Base-by-base conservation (phyloP, 2,888 invertebrate species). In the Mayetiola destructor region DNA sequence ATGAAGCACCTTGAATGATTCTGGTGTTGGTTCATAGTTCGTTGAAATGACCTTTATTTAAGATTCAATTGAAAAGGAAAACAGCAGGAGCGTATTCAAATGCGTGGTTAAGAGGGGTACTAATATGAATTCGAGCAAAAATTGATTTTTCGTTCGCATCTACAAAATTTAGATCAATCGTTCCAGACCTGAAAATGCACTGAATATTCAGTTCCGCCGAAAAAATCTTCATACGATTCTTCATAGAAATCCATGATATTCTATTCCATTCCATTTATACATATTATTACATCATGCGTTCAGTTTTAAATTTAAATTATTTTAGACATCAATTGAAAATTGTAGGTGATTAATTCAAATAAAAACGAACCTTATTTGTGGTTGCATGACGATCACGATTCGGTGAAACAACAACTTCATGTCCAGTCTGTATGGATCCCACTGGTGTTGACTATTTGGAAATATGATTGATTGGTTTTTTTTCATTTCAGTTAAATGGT, bases 361-460 rank as follows among this genome's bases (percentile, higher is more conserved):
- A 36, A 36, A 36, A 36, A n/a, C 3, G 36, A 36, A 48, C 48
- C 48, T 48, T 48, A 23, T 83, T 83, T 72, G 84, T 81, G 64
- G 84, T 77, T 66, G 81, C 82, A 75, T 87, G 85, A 73, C 88
- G 80, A 72, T 90, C 91, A 68, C 90, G 81, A 74, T 88, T 89
- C 63, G 91, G 91, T 65, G 92, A 91, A 65, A 88, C 84, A 64
- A 92, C 84, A 64, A 88, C 84, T 76, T 93, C 92, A 71, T 91
- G 91, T 65, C 86, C 87, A 64, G 91, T 90, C 76, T 89, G 90
- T 68, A 91, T 78, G 56, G 92, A 91, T 68, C 90, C 90, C 69
- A 92, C 89, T 60, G 92, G 91, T 62, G 92, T 92, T 63, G 90
- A 90, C 92, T 92, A 82, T n/a, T n/a, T n/a, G n/a, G n/a, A n/a